A percentile compares a stretch with the other conserved stretches of the same genome.
Evolutionary conservation across 2,113 vertebrate species (phyloP).

Genomic region (Ovis aries): ARS-UI_Ramb_v3.0 NC_056054.1:235356501-235357000

Average conservation of each 20-base stretch:
- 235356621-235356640: not conserved
- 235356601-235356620: not conserved
- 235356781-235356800: not conserved
- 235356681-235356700: not conserved
- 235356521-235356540: not conserved
- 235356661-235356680: not conserved
- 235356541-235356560: not conserved
- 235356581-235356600: not conserved
- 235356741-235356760: not conserved
- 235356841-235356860: not conserved
- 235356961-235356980: not conserved
- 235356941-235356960: not conserved
- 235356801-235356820: not conserved
- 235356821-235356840: not conserved
- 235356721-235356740: not conserved
- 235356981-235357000: not conserved
- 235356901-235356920: not conserved
- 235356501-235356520: not conserved
- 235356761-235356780: not conserved
- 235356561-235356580: not conserved
- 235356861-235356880: not conserved
- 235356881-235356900: not conserved
- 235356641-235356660: not conserved
- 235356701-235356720: not conserved
- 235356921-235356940: not conserved